Conservation (phyloP, 2,797 vertebrate species). For the Anguilla obscura region DNA sequence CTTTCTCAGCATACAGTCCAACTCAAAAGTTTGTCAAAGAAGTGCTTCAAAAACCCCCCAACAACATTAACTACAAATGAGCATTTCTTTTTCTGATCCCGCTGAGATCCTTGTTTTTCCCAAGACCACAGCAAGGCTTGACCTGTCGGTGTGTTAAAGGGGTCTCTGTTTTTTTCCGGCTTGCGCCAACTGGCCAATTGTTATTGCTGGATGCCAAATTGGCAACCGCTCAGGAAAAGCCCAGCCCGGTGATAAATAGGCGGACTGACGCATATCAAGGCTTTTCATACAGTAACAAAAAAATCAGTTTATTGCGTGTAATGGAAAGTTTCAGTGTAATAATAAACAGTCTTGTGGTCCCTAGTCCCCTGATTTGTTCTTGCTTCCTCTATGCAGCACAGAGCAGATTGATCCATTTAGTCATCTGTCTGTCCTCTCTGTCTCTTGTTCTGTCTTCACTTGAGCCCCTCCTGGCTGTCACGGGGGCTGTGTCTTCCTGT, state of each 20-base stretch:
- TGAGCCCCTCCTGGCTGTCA: neutral
- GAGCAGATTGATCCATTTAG: neutral
- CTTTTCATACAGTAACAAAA: slow-evolving; percentile 28
- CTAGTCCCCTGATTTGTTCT: slow-evolving; percentile 27
- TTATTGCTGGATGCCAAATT: slow-evolving; percentile 14
- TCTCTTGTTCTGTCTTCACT: neutral
- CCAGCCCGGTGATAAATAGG: slow-evolving; percentile 14
- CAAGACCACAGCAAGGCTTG: neutral
- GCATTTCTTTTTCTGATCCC: neutral
- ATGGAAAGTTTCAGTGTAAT: slow-evolving; percentile 47
- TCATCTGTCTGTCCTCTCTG: neutral
- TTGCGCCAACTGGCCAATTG: neutral
- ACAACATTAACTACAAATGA: neutral
- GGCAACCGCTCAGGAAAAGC: neutral
- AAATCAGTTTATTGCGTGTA: slow-evolving; percentile 39
- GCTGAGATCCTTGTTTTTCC: neutral
- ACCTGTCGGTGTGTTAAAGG: neutral
- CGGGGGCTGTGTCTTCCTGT: neutral
- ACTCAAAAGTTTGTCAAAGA: neutral
- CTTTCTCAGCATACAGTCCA: neutral
- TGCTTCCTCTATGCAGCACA: neutral
- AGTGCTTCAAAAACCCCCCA: neutral
- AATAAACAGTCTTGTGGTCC: slow-evolving; percentile 43
- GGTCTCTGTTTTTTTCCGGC: neutral
- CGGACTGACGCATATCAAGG: slow-evolving; percentile 2